Percentiles rank a stretch among this genome's conserved stretches.
These are phyloP conservation scores for Drosophila sucinea DNA, from an alignment of 1,140 invertebrate species.

Conservation along the genomic window DNA sequence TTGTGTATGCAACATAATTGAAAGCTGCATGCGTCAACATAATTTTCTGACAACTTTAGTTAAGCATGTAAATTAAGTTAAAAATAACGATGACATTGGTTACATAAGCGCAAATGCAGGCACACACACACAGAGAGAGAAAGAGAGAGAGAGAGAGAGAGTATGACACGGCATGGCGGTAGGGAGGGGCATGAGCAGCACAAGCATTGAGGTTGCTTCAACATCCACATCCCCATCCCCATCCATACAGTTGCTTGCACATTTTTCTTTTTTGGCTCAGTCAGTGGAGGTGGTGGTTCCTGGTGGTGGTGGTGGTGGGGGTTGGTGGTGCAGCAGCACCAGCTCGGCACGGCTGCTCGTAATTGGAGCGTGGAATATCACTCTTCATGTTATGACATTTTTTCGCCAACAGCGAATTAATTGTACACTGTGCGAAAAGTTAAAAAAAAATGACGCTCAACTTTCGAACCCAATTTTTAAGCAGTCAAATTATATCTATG, in stretches of 20 bases:
- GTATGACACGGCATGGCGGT: constrained; percentile 2
- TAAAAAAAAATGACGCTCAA: neutral
- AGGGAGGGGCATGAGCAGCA: constrained; percentile 12
- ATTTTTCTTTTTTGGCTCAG: constrained; percentile 55
- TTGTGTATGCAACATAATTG: constrained; percentile 76
- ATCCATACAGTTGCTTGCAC: constrained; percentile 47
- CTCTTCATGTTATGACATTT: constrained; percentile 83
- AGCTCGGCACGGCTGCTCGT: constrained; percentile 65
- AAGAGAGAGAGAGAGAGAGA: constrained; percentile 10
- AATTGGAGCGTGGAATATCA: constrained; percentile 83
- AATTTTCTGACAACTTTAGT: constrained; percentile 81
- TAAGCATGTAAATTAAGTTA: constrained; percentile 81
- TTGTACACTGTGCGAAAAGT: constrained; percentile 63
- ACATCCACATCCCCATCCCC: constrained; percentile 16
- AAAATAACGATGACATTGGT: constrained; percentile 82
- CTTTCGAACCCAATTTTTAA: neutral
- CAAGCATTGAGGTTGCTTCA: constrained; percentile 22
- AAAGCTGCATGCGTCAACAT: constrained; percentile 81
- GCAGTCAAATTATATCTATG: too few relatives aligned
- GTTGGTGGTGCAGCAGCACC: neutral
- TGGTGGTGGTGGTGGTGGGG: neutral
- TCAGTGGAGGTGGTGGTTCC: constrained; percentile 17
- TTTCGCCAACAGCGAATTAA: constrained; percentile 80
- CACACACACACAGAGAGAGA: constrained; percentile 20
- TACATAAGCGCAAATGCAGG: constrained; percentile 74